Evolutionary conservation across 2,888 invertebrate genomes (phyloP).

Genomic region (Mesorhabditis sp.): DNA sequence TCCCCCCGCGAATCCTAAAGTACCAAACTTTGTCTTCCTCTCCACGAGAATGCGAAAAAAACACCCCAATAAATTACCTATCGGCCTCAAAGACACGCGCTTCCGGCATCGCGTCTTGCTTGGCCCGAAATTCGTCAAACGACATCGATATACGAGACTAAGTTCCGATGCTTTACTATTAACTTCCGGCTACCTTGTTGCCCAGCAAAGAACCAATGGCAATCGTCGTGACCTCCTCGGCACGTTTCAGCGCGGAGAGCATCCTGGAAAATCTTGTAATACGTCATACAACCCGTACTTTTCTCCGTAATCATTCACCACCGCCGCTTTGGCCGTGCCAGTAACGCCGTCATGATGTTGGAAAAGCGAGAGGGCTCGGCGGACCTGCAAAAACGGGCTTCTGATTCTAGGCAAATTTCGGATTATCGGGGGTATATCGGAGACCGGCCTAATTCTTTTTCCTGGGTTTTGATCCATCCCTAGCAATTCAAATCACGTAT

Average conservation of each 20-base stretch:
- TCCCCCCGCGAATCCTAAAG: too few relatives aligned
- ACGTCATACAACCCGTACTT: conserved; percentile 52
- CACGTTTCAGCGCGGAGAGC: conserved; percentile 68
- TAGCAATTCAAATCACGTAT: too few relatives aligned
- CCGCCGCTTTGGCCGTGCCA: conserved; percentile 86
- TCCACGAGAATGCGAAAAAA: too few relatives aligned
- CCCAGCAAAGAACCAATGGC: conserved; percentile 24
- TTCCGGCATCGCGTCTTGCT: conserved; percentile 68
- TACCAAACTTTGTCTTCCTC: too few relatives aligned
- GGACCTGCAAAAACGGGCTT: conserved; percentile 63
- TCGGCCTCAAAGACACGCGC: conserved; percentile 62
- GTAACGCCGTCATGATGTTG: conserved; percentile 98
- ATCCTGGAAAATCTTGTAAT: conserved; percentile 64
- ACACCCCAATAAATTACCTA: conserved; percentile 16
- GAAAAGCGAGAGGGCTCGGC: conserved; percentile 78
- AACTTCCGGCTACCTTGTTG: conserved; percentile 20
- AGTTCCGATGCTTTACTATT: too few relatives aligned
- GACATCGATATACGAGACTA: conserved; percentile 10
- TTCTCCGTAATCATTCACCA: conserved; percentile 79
- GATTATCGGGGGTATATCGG: too few relatives aligned
- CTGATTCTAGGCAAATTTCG: too few relatives aligned
- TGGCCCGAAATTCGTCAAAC: conserved; percentile 27
- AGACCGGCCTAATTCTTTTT: too few relatives aligned
- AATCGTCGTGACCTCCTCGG: conserved; percentile 33
- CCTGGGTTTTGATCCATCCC: too few relatives aligned